Base-by-base conservation (phyloP, 1,140 invertebrate genomes). In the Bombus confusus region DNA sequence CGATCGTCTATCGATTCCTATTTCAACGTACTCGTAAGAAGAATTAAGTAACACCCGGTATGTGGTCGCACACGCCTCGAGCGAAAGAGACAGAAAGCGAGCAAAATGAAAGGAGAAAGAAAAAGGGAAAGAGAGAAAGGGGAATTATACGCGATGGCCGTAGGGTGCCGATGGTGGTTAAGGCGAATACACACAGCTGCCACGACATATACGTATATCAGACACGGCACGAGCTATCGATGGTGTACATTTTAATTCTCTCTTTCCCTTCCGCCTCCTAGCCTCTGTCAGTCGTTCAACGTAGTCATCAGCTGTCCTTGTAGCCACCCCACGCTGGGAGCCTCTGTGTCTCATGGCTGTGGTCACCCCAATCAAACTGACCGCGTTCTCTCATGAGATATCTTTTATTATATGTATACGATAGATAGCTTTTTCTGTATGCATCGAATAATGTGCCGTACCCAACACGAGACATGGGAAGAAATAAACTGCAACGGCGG, bases 261-360 rank as follows among this genome's bases (percentile, higher is more conserved):
- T 86, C 74, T 77, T 84, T 86, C 68, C 66, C 66, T 82, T 81
- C 75, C 80, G 34, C 28, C 41, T 75, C 79, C 62, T 31, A 57
- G 47, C 76, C 62, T 59, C 68, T 62, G 68, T 68, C 74, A 59
- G 62, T 77, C 81, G 77, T 74, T 66, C 86, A 87, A 89, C 83
- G 86, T 87, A 83, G 68, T 83, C 91, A 93, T 94, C 94, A 94
- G 94, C 94, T 94, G 94, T 93, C 93, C 89, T 83, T 87, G 90
- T 87, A 66, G 83, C 83, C 84, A 85, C 78, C 72, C 69, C 80
- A 74, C 39, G 41, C 62, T 39, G 86, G 43, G 47, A 34, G 76
- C 37, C 57, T 76, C 84, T 52, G 71, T 64, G 66, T 41, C 78
- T 69, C 71, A 52, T 41, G 72, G 66, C 80, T 64, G 80, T 66